Evolutionary conservation across 2,113 vertebrate genomes (phyloP).

Genomic region (Anthoscopus minutus): DNA sequence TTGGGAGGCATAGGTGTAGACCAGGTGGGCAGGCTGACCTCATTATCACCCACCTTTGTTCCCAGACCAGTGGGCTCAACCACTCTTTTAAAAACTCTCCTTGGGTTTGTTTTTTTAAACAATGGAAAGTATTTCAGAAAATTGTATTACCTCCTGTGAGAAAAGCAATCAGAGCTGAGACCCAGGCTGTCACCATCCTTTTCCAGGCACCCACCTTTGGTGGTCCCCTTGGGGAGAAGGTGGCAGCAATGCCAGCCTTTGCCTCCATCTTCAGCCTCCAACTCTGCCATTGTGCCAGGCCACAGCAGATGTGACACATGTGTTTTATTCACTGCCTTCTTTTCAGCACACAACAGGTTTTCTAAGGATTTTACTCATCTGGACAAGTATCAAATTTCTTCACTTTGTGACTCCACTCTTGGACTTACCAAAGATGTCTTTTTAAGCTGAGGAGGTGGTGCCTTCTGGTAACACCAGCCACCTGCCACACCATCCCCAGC

Average conservation of each 20-base stretch:
- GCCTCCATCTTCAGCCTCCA: not conserved
- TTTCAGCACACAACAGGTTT: not conserved
- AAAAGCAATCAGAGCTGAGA: not conserved
- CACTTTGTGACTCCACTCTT: not conserved
- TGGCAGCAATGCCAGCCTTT: not conserved
- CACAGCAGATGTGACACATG: not conserved
- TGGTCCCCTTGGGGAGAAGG: rapidly evolving
- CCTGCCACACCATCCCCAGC: not conserved
- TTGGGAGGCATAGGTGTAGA: not conserved
- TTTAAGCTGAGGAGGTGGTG: not conserved
- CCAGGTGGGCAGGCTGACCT: not conserved
- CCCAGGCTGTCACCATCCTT: not conserved
- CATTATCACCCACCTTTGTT: not conserved
- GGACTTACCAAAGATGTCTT: not conserved
- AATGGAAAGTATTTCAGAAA: not conserved
- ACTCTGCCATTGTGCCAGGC: not conserved
- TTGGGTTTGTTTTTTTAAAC: not conserved
- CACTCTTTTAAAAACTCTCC: too few relatives aligned
- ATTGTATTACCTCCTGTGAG: not conserved
- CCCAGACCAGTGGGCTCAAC: not conserved
- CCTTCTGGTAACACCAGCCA: not conserved
- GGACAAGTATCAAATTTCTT: not conserved
- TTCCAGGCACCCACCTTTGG: not conserved
- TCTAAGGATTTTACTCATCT: not conserved
- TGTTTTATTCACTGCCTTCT: not conserved